Percentiles rank a stretch among this genome's conserved stretches.
Evolutionary conservation across 1,140 invertebrate genomes (phyloP).

Genomic region (Diprion similis): DNA sequence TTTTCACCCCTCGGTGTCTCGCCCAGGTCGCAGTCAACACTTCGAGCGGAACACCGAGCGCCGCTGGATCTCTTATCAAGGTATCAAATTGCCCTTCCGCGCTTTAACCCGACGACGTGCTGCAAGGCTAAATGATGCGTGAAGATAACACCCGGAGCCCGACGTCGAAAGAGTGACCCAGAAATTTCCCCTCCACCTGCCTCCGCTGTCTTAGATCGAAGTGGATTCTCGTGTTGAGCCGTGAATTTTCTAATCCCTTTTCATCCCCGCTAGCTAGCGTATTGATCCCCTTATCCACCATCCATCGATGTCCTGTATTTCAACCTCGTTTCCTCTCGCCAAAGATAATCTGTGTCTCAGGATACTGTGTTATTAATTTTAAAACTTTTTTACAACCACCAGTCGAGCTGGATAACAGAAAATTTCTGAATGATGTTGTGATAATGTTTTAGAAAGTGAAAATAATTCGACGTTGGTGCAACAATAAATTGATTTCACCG

Average conservation of each 20-base stretch:
- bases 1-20: conserved; percentile 7
- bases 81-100: neutral
- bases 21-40: neutral
- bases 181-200: neutral
- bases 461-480: too few species aligned
- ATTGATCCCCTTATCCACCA: neutral
- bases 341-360: too few species aligned
- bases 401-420: too few species aligned
- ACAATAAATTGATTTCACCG: too few species aligned
- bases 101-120: neutral
- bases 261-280: neutral
- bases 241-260: neutral
- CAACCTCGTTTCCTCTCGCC: too few species aligned
- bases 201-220: neutral
- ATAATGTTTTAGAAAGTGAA: too few species aligned
- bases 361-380: too few species aligned
- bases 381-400: too few species aligned
- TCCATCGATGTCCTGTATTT: neutral
- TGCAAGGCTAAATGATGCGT: conserved; percentile 10
- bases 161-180: neutral
- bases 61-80: neutral
- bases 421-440: too few species aligned
- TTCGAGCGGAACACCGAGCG: neutral
- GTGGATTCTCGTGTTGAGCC: neutral
- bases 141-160: conserved; percentile 1